A percentile compares a stretch with the other conserved stretches of the same genome.
Evolutionary conservation across 2,113 vertebrate species (phyloP).

Genomic region (Lagopus muta): DNA sequence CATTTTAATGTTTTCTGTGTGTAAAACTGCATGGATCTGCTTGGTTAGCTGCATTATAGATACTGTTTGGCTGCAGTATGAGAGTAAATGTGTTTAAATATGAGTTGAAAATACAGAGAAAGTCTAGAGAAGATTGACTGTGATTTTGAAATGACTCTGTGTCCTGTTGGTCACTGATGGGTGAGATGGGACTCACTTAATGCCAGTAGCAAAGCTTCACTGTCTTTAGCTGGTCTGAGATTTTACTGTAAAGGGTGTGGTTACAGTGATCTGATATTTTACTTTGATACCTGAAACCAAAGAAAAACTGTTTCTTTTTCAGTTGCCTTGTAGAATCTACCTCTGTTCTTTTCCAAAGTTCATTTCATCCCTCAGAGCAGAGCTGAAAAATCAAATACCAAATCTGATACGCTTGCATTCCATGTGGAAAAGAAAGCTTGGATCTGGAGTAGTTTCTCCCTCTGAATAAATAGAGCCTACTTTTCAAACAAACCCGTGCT

Average conservation of each 20-base stretch:
- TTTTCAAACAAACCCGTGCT: conserved; percentile 55
- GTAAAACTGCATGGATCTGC: conserved; percentile 11
- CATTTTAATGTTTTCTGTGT: neutral
- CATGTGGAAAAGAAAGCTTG: conserved; percentile 40
- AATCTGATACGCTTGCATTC: conserved; percentile 4
- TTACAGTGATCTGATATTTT: conserved; percentile 13
- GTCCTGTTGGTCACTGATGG: neutral
- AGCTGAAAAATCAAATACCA: conserved; percentile 49
- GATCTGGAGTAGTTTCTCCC: conserved; percentile 35
- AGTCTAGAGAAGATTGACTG: neutral
- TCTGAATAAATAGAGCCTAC: conserved; percentile 46
- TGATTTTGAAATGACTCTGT: conserved; percentile 7
- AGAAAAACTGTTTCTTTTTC: conserved; percentile 15
- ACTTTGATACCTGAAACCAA: conserved; percentile 47
- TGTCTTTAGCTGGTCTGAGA: neutral
- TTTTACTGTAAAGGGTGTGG: conserved; percentile 46
- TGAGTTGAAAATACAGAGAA: neutral
- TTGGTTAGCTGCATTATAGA: neutral
- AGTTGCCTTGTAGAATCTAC: neutral
- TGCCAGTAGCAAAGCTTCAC: conserved; percentile 28
- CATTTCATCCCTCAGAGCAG: conserved; percentile 19
- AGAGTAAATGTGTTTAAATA: neutral
- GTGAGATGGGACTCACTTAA: conserved; percentile 21
- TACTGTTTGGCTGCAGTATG: conserved; percentile 4
- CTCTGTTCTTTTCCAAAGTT: conserved; percentile 6